Percentiles rank a stretch among this genome's conserved stretches.
Evolutionary conservation across 1,140 invertebrate genomes (phyloP).

Genomic region (Oryzaephilus surinamensis): DNA sequence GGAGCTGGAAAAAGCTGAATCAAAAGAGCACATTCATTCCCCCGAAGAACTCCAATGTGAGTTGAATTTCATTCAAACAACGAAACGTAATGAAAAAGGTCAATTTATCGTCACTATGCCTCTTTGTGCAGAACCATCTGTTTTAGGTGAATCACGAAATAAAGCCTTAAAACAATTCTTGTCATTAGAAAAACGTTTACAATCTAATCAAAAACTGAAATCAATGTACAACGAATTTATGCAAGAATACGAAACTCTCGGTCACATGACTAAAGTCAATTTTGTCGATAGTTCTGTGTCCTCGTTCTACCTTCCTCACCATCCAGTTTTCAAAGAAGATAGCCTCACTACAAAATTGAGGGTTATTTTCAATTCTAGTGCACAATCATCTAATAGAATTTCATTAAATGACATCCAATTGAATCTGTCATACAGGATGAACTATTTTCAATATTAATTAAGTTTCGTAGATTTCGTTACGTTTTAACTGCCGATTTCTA

Average conservation of each 20-base stretch:
- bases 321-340: slow-evolving; percentile 19
- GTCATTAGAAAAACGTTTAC: slow-evolving; percentile 4
- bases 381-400: too few relatives aligned
- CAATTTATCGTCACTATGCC: slow-evolving; percentile 21
- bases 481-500: too few relatives aligned
- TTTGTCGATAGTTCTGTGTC: not conserved
- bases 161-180: slow-evolving; percentile 7
- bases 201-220: slow-evolving; percentile 7
- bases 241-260: slow-evolving; percentile 21
- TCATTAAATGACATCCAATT: too few relatives aligned
- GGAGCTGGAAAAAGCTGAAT: too few relatives aligned
- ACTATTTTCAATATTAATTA: too few relatives aligned
- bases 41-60: slow-evolving; percentile 3
- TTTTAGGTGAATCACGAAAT: slow-evolving; percentile 6
- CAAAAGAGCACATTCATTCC: not conserved
- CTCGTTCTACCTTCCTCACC: slow-evolving; percentile 26
- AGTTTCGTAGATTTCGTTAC: too few relatives aligned
- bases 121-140: not conserved
- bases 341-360: slow-evolving; percentile 23
- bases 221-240: slow-evolving; percentile 25
- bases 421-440: too few relatives aligned
- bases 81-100: slow-evolving; percentile 16
- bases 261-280: slow-evolving; percentile 19
- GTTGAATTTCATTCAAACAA: slow-evolving; percentile 6
- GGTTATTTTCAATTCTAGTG: slow-evolving; percentile 30